Evolutionary conservation across 2,113 vertebrate genomes (phyloP), one percentile per base, ranked within the genome.

Genomic region (Hirundichthys speculiger): DNA sequence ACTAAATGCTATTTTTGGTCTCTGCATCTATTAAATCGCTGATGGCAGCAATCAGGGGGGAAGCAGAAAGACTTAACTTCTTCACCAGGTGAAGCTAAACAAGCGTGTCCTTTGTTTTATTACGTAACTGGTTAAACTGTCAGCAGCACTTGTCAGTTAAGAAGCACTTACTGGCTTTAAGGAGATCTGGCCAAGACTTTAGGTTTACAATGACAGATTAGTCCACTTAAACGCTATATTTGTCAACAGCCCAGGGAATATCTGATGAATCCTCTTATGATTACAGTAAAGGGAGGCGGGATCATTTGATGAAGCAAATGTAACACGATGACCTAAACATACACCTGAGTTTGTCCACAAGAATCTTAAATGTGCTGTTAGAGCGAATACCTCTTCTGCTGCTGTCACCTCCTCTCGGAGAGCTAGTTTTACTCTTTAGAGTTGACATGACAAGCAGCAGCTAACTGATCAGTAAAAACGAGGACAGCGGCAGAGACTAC

Each of bases 401-500:
- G 20, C 22, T 2, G 13, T 68, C 73, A 60, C 64, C 41, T 77
- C 64, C 25, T 2, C 38, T 43, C 34, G 20, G 16, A 49, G 21
- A 43, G 54, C 38, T 41, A 60, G 40, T 71, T 42, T 48, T 61
- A 49, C 73, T 61, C 59, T 52, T 58, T 21, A 8, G 42, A 55
- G 57, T 52, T 67, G 79, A 83, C 61, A 73, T 58, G 52, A 52
- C 41, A 52, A 68, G 63, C 13, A 21, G 70, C 58, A 64, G 68
- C 62, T 70, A 77, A 78, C 75, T 42, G 48, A 75, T 69, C 58
- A 61, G 47, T 69, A 54, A 45, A 56, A 52, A 63, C 52, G 46
- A 80, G 75, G 83, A 79, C 75, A 51, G 54, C 25, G 64, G 64
- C 19, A 70, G 64, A 73, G 64, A 77, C 43, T 20, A 68, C 64